Evolutionary conservation across 2,797 vertebrate genomes (phyloP), one percentile per base, ranked within the genome.

Genomic region (Tapirus indicus): DNA sequence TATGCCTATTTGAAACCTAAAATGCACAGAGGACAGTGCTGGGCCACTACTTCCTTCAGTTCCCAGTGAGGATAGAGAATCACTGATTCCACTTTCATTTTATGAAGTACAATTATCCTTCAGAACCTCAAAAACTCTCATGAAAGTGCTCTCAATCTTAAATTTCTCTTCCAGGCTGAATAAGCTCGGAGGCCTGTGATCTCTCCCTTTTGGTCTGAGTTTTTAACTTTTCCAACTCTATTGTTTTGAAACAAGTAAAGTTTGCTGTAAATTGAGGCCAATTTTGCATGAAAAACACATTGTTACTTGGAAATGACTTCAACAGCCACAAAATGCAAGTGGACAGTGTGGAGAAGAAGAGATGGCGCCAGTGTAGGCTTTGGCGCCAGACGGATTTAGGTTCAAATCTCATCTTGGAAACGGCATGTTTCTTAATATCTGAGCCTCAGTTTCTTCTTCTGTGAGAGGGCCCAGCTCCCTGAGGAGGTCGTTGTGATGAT

Each of bases 91-190:
- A 54, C 62, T 88, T 95, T 90, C 25, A 80, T 93, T 89, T 89
- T 89, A 88, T 21, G n/a, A 96, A 79, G 21, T 29, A 68, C n/a
- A 93, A 66, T 92, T 95, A 92, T 89, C 47, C 60, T 93, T 95
- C 41, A 79, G 38, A 95, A 66, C 29, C n/a, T 66, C 66, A 95
- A 95, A 75, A 75, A 68, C 77, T 94, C 78, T 93, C 25, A 94
- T n/a, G 75, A 94, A 95, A 96, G 41, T 93, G 32, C 35, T 96
- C 64, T 95, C 47, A 69, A 54, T 92, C n/a, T 96, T 79, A 82
- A 96, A 95, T 91, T 4, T 88, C n/a, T 97, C 92, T 94, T 75
- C 38, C 35, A 83, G 91, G 75, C n/a, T 94, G 47, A 92, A 47
- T 62, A 87, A 79, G 12, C 84, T 90, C 44, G 54, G 23, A 47